Evolutionary conservation across 1,140 invertebrate genomes (phyloP), one percentile per base, ranked within the genome.

Genomic region (Ganaspis sp.): DNA sequence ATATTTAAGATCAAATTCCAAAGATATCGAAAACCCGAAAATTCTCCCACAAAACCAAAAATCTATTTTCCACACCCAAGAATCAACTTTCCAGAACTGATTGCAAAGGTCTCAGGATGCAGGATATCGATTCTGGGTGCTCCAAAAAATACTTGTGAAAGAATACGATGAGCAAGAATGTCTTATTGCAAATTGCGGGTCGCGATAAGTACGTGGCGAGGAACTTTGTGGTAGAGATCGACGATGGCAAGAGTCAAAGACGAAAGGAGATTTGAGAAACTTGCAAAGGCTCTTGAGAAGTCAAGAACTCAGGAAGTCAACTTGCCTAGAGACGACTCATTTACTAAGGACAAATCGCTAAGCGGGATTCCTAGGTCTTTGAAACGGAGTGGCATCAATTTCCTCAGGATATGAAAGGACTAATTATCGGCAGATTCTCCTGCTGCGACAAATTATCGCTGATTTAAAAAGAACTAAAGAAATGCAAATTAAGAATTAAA

Each of bases 21-120:
- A 34, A 34, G 2, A 34, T 6, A 34, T 34, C 29, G 6, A 34
- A 34, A 34, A 34, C 6, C 29, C 29, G 6, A 2, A 34, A 34
- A 34, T 34, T 34, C 29, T 34, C 29, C 29, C 29, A 34, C 29
- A 84, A 86, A 90, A 89, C 88, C 86, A 88, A 90, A 89, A 85
- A 88, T 89, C 86, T 85, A 86, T 86, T 34, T 34, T 34, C 29
- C 2, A 6, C 2, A 34, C 29, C 6, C 2, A 34, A 34, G 29
- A 34, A 83, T 81, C 85, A 84, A 82, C 82, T 79, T 74, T 70
- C 4, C 8, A 15, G 42, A 45, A 15, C 12, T 45, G 11, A 45
- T 45, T 45, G 1, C 1, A 15, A 45, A 15, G 11, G 9, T 9
- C 9, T 15, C 42, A 45, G n/a, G 8, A 15, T 45, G 9, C n/a